Base-by-base conservation (phyloP, 1,140 invertebrate genomes). In the Drosophila neocordata region DNA sequence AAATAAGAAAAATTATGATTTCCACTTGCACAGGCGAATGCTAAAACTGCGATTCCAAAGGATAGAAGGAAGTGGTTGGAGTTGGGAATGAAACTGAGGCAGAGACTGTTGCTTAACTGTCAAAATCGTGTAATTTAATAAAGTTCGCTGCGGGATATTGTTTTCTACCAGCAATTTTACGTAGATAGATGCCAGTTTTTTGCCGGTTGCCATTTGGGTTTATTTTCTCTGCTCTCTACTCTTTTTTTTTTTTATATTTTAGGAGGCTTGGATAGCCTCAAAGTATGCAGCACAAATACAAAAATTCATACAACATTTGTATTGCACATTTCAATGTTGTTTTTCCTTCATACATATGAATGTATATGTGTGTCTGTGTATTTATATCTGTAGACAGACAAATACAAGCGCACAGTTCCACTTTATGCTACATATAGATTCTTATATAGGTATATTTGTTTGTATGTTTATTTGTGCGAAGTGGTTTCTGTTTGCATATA, bases 81-180 rank as follows among this genome's bases (percentile, higher is more conserved):
- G 48, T 8, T 34, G 27, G 24, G 22, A 48, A 37, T 15, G 15
- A n/a, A 35, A 24, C 24, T 31, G 55, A 60, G 27, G 65, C 7
- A 56, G 56, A 27, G 62, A 58, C 63, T 74, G 70, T 85, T 85
- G 82, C 83, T 82, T 87, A 87, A 87, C 88, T 88, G 88, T 90
- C 82, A 90, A 90, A 90, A 90, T 87, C 74, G 80, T 88, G 89
- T 90, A 90, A 90, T 90, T 90, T 90, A 90, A 90, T 90, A 90
- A 90, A 90, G 89, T 90, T 90, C 88, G 75, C 88, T 73, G 89
- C 89, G 83, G 88, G 88, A 90, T 90, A 90, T 89, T 90, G 79
- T 70, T 75, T 72, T 65, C 67, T 66, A 58, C 65, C 61, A 75
- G 82, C 74, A 66, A 65, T 48, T 65, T 74, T 75, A 58, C 68